Percentiles rank a stretch among this genome's conserved stretches.
phyloP scores from a whole-genome alignment of 2,113 vertebrate genomes.

The Cyprinus carpio region DNA sequence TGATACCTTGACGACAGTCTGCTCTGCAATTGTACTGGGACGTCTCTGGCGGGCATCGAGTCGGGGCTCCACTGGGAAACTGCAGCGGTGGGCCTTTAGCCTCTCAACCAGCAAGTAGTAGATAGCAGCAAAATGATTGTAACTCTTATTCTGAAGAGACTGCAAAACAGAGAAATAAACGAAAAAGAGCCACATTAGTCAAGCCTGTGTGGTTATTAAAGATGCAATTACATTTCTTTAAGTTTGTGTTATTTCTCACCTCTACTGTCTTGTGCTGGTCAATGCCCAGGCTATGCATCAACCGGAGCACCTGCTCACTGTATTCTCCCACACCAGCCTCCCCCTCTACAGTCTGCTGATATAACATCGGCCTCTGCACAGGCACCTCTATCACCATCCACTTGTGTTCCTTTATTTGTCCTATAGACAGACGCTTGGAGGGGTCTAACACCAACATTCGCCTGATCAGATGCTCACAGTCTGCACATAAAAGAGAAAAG shows the following conservation, averaged over 20 bases:
- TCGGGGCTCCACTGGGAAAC: slow-evolving; percentile 93
- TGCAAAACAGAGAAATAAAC: slow-evolving; percentile 60
- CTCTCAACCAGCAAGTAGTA: slow-evolving; percentile 97
- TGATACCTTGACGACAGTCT: slow-evolving; percentile 91
- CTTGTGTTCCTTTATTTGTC: slow-evolving; percentile 97
- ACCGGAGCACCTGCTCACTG: slow-evolving; percentile 93
- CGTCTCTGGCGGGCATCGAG: slow-evolving; percentile 91
- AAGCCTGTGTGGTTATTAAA: background rate
- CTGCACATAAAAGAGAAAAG: slow-evolving; percentile 66
- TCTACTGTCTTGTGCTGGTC: slow-evolving; percentile 98
- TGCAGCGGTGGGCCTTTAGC: slow-evolving; percentile 93
- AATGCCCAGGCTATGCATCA: slow-evolving; percentile 98
- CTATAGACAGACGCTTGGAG: slow-evolving; percentile 87
- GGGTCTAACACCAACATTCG: slow-evolving; percentile 97
- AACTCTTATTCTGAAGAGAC: slow-evolving; percentile 98
- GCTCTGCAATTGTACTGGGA: slow-evolving; percentile 93
- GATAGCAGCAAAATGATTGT: slow-evolving; percentile 99
- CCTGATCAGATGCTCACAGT: slow-evolving; percentile 97
- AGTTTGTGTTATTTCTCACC: slow-evolving; percentile 73
- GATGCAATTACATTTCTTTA: background rate
- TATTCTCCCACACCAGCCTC: slow-evolving; percentile 84
- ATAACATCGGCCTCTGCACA: slow-evolving; percentile 85
- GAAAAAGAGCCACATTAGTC: background rate
- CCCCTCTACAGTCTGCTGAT: slow-evolving; percentile 82
- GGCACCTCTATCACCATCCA: slow-evolving; percentile 95